phyloP scores from a whole-genome alignment of 2,888 invertebrate species.

The Trichopria drosophilae region DNA sequence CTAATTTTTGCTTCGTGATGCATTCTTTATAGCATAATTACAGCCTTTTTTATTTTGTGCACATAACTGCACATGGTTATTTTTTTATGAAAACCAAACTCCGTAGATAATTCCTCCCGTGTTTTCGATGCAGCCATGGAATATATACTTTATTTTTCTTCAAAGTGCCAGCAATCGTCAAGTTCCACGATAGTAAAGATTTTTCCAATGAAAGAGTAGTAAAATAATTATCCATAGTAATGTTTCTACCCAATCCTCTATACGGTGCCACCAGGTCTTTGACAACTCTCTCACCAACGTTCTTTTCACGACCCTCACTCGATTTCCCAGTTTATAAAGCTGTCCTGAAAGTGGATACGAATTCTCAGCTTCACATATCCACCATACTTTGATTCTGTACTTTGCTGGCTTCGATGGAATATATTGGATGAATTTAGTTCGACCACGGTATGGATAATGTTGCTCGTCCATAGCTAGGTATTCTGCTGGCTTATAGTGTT shows the following conservation, averaged over 20 bases:
- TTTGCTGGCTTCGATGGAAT: too few relatives aligned
- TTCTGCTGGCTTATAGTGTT: slow-evolving; percentile 40
- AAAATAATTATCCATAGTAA: slow-evolving; percentile 40
- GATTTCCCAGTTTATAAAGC: slow-evolving; percentile 39
- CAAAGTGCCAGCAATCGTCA: slow-evolving; percentile 34
- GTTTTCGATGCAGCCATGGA: slow-evolving; percentile 12
- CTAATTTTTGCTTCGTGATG: slow-evolving; percentile 16
- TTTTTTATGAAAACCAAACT: slow-evolving; percentile 32
- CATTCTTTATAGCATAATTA: slow-evolving; percentile 9
- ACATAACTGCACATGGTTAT: slow-evolving; percentile 33
- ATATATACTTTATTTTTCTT: slow-evolving; percentile 29
- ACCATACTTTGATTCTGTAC: slow-evolving; percentile 44
- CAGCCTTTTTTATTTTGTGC: slow-evolving; percentile 36
- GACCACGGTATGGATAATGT: slow-evolving; percentile 42
- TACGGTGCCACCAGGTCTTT: slow-evolving; percentile 41
- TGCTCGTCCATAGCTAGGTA: slow-evolving; percentile 45
- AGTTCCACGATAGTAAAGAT: slow-evolving; percentile 37
- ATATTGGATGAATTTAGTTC: too few relatives aligned
- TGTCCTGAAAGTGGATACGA: slow-evolving; percentile 38
- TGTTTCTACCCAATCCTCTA: slow-evolving; percentile 42
- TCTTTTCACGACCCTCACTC: slow-evolving; percentile 36
- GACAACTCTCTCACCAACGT: slow-evolving; percentile 43
- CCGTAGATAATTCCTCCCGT: background rate
- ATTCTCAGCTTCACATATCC: slow-evolving; percentile 42
- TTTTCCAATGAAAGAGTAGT: slow-evolving; percentile 35